Conservation (phyloP, 2,113 vertebrate genomes). For the Hyaena hyaena region DNA sequence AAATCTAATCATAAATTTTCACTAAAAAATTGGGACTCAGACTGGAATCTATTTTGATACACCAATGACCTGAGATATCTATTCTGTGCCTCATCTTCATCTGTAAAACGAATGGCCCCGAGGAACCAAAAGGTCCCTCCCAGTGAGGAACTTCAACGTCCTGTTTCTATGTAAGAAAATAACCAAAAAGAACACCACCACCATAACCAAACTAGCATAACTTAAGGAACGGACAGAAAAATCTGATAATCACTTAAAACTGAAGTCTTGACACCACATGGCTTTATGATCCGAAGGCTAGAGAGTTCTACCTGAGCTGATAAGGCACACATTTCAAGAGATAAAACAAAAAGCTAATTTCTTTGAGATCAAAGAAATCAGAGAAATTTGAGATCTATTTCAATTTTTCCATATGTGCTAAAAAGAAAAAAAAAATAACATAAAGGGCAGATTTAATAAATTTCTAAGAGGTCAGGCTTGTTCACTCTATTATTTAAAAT, state of each 20-base stretch:
- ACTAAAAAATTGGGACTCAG: not conserved
- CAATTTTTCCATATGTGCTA: not conserved
- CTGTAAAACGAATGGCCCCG: not conserved
- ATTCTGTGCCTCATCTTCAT: not conserved
- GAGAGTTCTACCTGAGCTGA: not conserved
- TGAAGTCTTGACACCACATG: not conserved
- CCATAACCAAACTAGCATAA: not conserved
- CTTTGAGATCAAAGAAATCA: not conserved
- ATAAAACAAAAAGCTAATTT: not conserved
- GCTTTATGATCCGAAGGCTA: not conserved
- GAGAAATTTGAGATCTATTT: not conserved
- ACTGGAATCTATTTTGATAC: not conserved
- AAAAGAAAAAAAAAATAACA: not conserved
- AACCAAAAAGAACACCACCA: not conserved
- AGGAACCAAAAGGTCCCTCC: not conserved
- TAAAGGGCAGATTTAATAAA: not conserved
- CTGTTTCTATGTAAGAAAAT: not conserved
- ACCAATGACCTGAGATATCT: not conserved
- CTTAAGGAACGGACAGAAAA: not conserved
- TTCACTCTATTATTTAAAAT: not conserved
- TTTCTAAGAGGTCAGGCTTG: not conserved
- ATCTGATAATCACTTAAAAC: not conserved
- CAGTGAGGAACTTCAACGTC: not conserved
- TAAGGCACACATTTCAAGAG: not conserved
- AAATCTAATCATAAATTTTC: not conserved